Conservation (phyloP, 2,113 vertebrate species). For the Castor canadensis region DNA sequence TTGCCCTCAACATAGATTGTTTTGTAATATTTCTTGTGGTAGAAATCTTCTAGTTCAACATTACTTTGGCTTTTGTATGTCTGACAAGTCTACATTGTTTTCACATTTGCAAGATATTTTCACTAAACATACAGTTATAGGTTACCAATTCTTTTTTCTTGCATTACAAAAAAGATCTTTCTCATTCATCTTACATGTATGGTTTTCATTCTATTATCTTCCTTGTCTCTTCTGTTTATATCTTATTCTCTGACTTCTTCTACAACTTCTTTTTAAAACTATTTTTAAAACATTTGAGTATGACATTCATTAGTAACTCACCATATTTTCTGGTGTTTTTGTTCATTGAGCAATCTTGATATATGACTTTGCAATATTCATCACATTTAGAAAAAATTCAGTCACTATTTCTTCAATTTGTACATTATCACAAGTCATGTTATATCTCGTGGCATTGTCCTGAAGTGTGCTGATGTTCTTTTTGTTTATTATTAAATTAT, state of each 20-base stretch:
- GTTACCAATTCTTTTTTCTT: neutral
- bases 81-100: neutral
- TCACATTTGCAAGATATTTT: neutral
- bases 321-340: neutral
- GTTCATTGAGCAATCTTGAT: neutral
- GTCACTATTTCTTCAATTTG: neutral
- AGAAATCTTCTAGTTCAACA: neutral
- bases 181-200: neutral
- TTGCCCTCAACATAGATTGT: neutral
- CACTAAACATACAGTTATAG: neutral
- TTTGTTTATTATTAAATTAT: too few species aligned
- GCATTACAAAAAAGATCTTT: too few species aligned
- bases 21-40: too few species aligned
- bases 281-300: neutral
- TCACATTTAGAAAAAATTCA: neutral
- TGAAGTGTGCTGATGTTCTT: too few species aligned
- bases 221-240: neutral
- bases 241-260: neutral
- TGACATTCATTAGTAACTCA: neutral
- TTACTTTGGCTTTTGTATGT: neutral
- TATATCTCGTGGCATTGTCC: too few species aligned
- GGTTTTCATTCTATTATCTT: neutral
- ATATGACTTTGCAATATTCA: neutral
- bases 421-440: too few species aligned
- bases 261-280: neutral